Conservation (phyloP, 2,113 vertebrate genomes). For the Sakesphorus luctuosus region DNA sequence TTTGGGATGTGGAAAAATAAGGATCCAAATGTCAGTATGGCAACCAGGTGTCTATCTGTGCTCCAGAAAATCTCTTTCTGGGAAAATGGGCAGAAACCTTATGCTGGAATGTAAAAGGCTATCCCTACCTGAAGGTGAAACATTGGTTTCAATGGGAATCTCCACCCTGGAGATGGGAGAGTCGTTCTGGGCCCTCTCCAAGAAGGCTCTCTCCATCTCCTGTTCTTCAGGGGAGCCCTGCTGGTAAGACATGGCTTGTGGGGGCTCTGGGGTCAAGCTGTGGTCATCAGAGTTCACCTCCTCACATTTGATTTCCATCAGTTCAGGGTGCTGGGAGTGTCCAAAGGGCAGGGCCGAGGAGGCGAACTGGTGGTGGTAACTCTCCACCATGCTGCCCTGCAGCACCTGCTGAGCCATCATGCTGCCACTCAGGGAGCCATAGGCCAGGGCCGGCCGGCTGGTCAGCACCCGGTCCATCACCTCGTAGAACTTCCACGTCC, state of each 20-base stretch:
- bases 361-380: conserved; percentile 66
- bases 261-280: conserved; percentile 75
- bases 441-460: conserved; percentile 80
- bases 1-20: background rate
- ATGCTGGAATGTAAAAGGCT: conserved; percentile 1
- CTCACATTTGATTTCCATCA: conserved; percentile 86
- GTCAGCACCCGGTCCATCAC: conserved; percentile 89
- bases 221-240: conserved; percentile 83
- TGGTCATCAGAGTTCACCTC: conserved; percentile 81
- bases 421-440: conserved; percentile 76
- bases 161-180: conserved; percentile 73
- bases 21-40: background rate
- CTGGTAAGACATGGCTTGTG: conserved; percentile 75
- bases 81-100: background rate
- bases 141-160: conserved; percentile 70
- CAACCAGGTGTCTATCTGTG: background rate
- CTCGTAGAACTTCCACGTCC: conserved; percentile 90
- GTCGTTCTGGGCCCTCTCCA: conserved; percentile 64
- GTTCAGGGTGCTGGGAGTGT: conserved; percentile 78
- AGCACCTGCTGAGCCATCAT: conserved; percentile 80
- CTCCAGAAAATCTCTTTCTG: background rate
- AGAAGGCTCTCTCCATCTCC: conserved; percentile 70
- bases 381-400: conserved; percentile 68
- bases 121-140: conserved; percentile 84
- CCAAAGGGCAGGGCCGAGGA: conserved; percentile 77